These are phyloP conservation scores for Littorina saxatilis DNA, from an alignment of 1,140 invertebrate genomes.

Conservation along the genomic window DNA sequence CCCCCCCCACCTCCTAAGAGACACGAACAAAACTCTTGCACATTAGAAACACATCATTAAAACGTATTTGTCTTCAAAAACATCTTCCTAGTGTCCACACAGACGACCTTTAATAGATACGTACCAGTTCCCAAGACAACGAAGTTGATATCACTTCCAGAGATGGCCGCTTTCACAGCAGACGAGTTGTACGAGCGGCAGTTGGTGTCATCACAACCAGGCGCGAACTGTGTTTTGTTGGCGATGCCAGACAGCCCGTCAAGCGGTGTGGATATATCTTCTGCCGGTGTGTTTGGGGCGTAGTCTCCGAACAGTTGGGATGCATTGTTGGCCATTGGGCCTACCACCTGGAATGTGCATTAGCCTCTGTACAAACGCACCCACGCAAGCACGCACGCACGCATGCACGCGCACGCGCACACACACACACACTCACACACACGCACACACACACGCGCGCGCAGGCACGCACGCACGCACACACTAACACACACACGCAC, in stretches of 20 bases:
- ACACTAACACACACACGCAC: too few relatives aligned
- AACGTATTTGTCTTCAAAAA: too few relatives aligned
- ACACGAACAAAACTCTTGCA: too few relatives aligned
- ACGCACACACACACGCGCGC: too few relatives aligned
- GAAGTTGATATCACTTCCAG: constrained; percentile 62
- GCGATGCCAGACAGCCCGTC: constrained; percentile 56
- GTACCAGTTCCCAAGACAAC: constrained; percentile 73
- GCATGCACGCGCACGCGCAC: neutral
- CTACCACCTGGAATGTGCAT: constrained; percentile 65
- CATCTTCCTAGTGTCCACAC: too few relatives aligned
- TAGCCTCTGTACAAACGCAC: too few relatives aligned
- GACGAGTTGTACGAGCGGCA: constrained; percentile 57
- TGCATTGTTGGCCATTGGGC: constrained; percentile 72
- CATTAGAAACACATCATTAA: too few relatives aligned
- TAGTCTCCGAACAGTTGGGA: constrained; percentile 71
- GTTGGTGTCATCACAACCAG: constrained; percentile 61
- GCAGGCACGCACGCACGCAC: too few relatives aligned
- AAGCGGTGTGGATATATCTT: constrained; percentile 63
- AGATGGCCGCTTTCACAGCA: constrained; percentile 55
- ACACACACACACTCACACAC: neutral
- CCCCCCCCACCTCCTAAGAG: too few relatives aligned
- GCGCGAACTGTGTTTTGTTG: constrained; percentile 41
- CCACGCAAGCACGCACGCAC: too few relatives aligned
- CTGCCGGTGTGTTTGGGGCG: constrained; percentile 54
- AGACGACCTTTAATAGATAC: too few relatives aligned